Conservation (phyloP, 2,113 vertebrate species). For the Tragulus kanchil region DNA sequence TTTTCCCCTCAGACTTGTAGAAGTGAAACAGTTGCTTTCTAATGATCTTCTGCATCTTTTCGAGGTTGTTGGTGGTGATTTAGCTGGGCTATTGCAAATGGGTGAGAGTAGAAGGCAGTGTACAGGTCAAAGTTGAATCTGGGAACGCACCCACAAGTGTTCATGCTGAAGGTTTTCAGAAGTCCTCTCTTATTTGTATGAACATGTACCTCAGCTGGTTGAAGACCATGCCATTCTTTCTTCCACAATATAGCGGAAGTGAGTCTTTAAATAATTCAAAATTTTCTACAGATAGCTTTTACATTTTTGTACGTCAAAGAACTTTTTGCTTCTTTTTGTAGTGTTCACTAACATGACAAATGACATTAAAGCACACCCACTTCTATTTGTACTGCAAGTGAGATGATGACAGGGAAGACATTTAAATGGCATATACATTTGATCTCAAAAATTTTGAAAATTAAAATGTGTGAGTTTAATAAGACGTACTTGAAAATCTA, state of each 20-base stretch:
- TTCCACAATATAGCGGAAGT: too few relatives aligned
- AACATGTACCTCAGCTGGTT: background rate
- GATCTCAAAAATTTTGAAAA: constrained; percentile 35
- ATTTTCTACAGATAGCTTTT: too few relatives aligned
- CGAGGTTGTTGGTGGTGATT: background rate
- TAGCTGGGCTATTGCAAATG: background rate
- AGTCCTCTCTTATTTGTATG: background rate
- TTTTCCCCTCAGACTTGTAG: background rate
- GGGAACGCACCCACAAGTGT: background rate
- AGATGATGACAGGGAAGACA: constrained; percentile 40
- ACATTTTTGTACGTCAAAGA: too few relatives aligned
- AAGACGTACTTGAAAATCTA: constrained; percentile 53
- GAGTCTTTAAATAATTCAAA: too few relatives aligned
- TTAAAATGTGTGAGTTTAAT: constrained; percentile 57
- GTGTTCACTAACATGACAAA: background rate
- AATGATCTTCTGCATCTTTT: background rate
- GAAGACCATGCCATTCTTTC: background rate
- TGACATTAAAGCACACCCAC: background rate
- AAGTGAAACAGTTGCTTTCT: background rate
- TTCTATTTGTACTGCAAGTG: constrained; percentile 12
- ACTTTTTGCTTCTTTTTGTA: too few relatives aligned
- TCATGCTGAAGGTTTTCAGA: background rate
- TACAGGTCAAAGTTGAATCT: background rate
- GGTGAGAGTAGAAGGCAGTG: background rate
- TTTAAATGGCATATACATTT: constrained; percentile 50